Conservation (phyloP, 2,113 vertebrate species). For the Pogonocichla stellata region DNA sequence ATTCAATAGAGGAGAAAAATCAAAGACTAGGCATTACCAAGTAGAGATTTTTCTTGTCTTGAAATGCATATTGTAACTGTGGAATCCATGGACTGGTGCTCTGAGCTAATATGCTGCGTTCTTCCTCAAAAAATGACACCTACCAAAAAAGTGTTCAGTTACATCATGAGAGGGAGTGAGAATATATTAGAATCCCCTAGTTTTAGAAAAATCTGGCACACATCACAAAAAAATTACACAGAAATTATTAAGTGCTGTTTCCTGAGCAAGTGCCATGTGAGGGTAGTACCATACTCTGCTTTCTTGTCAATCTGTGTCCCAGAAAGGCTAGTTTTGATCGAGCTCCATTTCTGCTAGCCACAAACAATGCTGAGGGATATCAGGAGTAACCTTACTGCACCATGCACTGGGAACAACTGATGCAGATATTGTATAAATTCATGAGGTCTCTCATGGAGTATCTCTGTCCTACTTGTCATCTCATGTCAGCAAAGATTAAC, state of each 20-base stretch:
- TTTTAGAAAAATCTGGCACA: neutral
- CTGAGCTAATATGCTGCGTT: slow-evolving; percentile 83
- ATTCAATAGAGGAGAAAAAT: neutral
- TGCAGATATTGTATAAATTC: neutral
- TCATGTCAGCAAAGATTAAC: neutral
- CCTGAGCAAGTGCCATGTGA: neutral
- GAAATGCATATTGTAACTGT: slow-evolving; percentile 89
- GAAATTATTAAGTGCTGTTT: neutral
- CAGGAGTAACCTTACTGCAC: neutral
- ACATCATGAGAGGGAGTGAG: neutral
- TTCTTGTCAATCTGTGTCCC: neutral
- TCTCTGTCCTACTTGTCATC: slow-evolving; percentile 1
- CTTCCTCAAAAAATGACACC: slow-evolving; percentile 92
- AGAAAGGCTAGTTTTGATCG: neutral
- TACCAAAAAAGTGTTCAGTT: slow-evolving; percentile 43
- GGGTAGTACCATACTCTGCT: neutral
- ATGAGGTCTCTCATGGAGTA: neutral
- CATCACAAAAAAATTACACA: neutral
- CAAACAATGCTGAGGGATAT: neutral
- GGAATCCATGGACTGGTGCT: slow-evolving; percentile 92
- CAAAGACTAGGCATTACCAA: slow-evolving; percentile 79
- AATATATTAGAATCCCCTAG: neutral
- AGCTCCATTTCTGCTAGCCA: neutral
- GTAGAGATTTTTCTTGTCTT: slow-evolving; percentile 90
- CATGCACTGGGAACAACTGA: neutral